Base-by-base conservation (phyloP, 2,888 invertebrate genomes). In the Lepidochrysops patricia region DNA sequence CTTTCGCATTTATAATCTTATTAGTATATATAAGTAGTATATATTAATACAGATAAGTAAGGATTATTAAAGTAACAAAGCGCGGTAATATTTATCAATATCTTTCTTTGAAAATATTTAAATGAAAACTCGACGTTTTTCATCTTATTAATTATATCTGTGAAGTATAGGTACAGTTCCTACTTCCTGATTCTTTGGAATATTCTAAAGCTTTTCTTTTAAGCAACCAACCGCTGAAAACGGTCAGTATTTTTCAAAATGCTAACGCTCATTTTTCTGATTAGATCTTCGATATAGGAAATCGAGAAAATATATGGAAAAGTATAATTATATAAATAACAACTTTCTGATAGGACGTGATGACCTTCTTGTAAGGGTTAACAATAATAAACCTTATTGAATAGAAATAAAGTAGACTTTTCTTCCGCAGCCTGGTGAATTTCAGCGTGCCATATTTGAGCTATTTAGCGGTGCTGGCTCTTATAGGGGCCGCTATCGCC, bases 381-480 rank as follows among this genome's bases (percentile, higher is more conserved):
- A 1, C 29, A 54, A 29, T 29, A 26, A 15, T 54, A 56, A 7
- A 23, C n/a, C 25, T 29, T 57, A 48, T 54, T n/a, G 52, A 15
- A 13, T 1, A 9, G 13, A 26, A 52, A 26, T 52, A 52, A 52
- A 26, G 27, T 52, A 6, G 13, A 27, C 13, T 57, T 65, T 62
- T 67, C 64, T 63, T 68, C 82, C 80, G 48, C 84, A 89, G 88
- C 67, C 76, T 89, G 67, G 70, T 75, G 29, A 84, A 79, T 65
- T 89, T 88, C 68, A 77, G 82, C 54, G 86, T 89, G 58, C 88
- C 88, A 13, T 89, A 88, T 66, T 67, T 89, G 62, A 89, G 88
- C 67, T 84, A 80, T 65, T 70, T 89, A 60, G 80, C 76, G 32
- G 80, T 86, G 70, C 61, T 75, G 1, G 76, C 72, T 4, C 62